A percentile compares a stretch with the other conserved stretches of the same genome.
phyloP scores from a whole-genome alignment of 2,797 vertebrate genomes.

The Danionella dracula region DNA sequence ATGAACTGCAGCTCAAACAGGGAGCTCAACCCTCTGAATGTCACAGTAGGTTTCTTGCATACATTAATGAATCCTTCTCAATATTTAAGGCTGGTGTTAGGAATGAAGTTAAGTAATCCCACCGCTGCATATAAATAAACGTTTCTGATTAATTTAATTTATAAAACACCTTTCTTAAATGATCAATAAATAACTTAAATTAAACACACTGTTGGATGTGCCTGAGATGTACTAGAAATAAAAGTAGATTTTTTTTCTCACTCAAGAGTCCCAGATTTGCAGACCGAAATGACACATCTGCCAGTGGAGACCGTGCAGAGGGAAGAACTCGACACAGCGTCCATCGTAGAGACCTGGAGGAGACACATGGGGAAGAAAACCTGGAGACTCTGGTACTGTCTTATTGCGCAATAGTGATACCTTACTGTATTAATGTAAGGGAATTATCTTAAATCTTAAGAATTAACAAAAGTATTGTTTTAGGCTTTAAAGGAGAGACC shows the following conservation, averaged over 20 bases:
- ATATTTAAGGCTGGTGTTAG: background rate
- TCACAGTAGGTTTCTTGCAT: constrained; percentile 70
- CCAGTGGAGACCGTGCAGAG: constrained; percentile 59
- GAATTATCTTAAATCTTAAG: no score
- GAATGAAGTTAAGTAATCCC: no score
- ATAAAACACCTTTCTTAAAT: no score
- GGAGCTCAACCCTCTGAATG: constrained; percentile 85
- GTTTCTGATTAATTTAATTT: no score
- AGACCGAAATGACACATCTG: constrained; percentile 69
- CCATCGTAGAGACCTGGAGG: constrained; percentile 63
- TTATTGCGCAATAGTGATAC: no score
- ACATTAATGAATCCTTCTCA: background rate
- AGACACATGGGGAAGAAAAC: constrained; percentile 63
- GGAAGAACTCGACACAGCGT: constrained; percentile 62
- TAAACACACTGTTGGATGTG: no score
- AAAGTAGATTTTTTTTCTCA: background rate
- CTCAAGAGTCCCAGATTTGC: constrained; percentile 54
- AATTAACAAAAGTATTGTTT: no score
- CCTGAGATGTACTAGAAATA: no score
- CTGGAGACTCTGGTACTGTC: constrained; percentile 77
- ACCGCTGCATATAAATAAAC: no score
- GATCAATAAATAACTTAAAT: no score
- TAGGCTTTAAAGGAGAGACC: no score
- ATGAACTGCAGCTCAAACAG: constrained; percentile 88
- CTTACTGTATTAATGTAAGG: no score